Percentiles rank a stretch among this genome's conserved stretches.
phyloP scores from a whole-genome alignment of 2,888 invertebrate genomes.

The Drosophila ezoana region DNA sequence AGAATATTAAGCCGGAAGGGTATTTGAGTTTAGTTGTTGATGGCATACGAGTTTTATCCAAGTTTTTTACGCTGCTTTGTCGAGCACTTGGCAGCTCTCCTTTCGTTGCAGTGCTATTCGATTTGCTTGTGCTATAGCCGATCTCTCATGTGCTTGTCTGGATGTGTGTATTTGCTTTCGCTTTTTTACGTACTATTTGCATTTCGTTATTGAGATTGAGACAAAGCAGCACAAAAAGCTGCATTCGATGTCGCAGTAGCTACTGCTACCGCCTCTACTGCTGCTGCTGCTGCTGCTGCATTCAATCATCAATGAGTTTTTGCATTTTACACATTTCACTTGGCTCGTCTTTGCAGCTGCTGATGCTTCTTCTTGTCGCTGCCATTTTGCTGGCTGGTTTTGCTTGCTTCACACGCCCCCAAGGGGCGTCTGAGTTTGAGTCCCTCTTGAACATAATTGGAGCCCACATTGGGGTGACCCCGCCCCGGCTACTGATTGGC shows the following conservation, averaged over 20 bases:
- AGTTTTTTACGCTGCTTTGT: conserved; percentile 36
- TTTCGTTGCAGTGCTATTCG: conserved; percentile 35
- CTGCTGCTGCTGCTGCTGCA: conserved; percentile 44
- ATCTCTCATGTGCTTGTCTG: conserved; percentile 36
- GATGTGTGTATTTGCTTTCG: conserved; percentile 65
- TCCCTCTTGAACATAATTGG: conserved; percentile 60
- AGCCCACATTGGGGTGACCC: conserved; percentile 44
- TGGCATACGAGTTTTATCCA: background rate
- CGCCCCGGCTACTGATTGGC: conserved; percentile 50
- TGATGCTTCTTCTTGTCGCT: conserved; percentile 49
- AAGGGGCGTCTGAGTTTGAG: conserved; percentile 27
- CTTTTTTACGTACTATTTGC: conserved; percentile 68
- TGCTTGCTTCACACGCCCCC: conserved; percentile 48
- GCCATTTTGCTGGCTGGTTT: conserved; percentile 54
- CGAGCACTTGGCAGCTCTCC: conserved; percentile 65
- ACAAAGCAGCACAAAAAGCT: conserved; percentile 62
- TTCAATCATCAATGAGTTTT: conserved; percentile 75
- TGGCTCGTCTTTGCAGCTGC: conserved; percentile 45
- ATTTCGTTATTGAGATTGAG: conserved; percentile 79
- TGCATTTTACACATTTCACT: conserved; percentile 75
- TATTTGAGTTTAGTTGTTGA: conserved; percentile 1
- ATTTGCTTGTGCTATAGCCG: conserved; percentile 28
- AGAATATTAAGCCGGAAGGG: background rate
- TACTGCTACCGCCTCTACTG: conserved; percentile 4
- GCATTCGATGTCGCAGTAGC: conserved; percentile 22